These are phyloP conservation scores for Molossus alvarezi DNA, from an alignment of 2,797 vertebrate genomes.

Conservation along the genomic window DNA sequence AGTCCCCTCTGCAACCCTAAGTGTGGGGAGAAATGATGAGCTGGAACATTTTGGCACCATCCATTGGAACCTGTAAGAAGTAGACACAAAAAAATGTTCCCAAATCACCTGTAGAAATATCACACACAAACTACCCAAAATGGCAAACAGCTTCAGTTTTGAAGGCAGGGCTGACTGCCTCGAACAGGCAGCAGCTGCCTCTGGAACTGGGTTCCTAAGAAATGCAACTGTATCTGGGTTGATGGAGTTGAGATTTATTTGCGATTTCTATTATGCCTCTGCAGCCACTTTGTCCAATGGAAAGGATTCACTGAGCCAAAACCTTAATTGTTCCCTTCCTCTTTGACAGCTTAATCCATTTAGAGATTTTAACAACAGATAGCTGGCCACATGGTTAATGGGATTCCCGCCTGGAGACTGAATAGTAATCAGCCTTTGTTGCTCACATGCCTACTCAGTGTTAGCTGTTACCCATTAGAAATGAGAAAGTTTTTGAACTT, in stretches of 20 bases:
- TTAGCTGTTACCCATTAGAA: slow-evolving; percentile 20
- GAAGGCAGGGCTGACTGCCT: neutral
- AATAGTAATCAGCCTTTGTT: slow-evolving; percentile 40
- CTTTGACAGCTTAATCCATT: slow-evolving; percentile 59
- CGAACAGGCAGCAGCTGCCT: neutral
- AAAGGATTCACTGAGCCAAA: slow-evolving; percentile 46
- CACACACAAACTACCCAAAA: neutral
- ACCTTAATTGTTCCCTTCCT: slow-evolving; percentile 62
- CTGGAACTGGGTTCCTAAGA: neutral
- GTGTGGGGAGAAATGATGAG: neutral
- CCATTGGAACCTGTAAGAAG: neutral
- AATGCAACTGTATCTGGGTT: neutral
- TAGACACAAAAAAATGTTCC: neutral
- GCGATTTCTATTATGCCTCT: neutral
- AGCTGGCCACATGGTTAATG: neutral
- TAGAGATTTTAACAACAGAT: slow-evolving; percentile 60
- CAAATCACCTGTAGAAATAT: neutral
- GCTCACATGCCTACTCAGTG: neutral
- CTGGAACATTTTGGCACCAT: neutral
- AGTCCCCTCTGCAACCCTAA: neutral
- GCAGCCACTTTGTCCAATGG: neutral
- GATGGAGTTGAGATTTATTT: neutral
- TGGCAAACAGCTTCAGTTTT: neutral
- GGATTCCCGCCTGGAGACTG: slow-evolving; percentile 27
- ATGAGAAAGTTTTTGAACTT: neutral